A percentile compares a stretch with the other conserved stretches of the same genome.
phyloP scores from a whole-genome alignment of 2,888 invertebrate species.

The Aporophyla lueneburgensis region DNA sequence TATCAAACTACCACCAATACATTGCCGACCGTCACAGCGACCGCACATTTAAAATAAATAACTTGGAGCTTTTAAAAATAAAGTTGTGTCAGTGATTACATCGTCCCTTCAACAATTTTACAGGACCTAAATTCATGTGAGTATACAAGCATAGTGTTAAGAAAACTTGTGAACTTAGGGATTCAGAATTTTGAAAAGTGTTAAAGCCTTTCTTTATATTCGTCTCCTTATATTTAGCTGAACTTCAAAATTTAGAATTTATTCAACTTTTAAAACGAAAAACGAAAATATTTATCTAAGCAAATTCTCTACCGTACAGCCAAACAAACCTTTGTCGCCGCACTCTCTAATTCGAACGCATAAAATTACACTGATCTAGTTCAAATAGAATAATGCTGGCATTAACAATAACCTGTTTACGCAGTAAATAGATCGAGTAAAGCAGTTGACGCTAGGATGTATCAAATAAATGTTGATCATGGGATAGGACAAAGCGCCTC shows the following conservation, averaged over 20 bases:
- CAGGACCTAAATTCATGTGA: constrained; percentile 86
- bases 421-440: constrained; percentile 51
- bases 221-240: neutral
- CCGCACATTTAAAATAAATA: constrained; percentile 79
- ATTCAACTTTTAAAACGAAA: neutral
- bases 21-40: constrained; percentile 86
- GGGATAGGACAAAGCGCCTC: constrained; percentile 17
- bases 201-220: constrained; percentile 14
- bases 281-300: constrained; percentile 5
- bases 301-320: constrained; percentile 21
- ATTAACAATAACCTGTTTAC: constrained; percentile 61
- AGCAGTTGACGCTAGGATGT: constrained; percentile 46
- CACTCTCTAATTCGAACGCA: constrained; percentile 48
- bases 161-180: constrained; percentile 36
- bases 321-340: constrained; percentile 39
- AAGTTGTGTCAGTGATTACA: constrained; percentile 84
- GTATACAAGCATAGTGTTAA: constrained; percentile 70
- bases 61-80: constrained; percentile 76
- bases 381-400: constrained; percentile 46
- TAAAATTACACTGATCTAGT: constrained; percentile 48
- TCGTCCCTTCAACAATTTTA: constrained; percentile 70
- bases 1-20: constrained; percentile 86
- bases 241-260: neutral
- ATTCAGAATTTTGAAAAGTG: constrained; percentile 21
- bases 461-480: constrained; percentile 15